Percentiles rank a stretch among this genome's conserved stretches.
Evolutionary conservation across 1,140 invertebrate species (phyloP).

Genomic region (Aporrectodea caliginosa): DNA sequence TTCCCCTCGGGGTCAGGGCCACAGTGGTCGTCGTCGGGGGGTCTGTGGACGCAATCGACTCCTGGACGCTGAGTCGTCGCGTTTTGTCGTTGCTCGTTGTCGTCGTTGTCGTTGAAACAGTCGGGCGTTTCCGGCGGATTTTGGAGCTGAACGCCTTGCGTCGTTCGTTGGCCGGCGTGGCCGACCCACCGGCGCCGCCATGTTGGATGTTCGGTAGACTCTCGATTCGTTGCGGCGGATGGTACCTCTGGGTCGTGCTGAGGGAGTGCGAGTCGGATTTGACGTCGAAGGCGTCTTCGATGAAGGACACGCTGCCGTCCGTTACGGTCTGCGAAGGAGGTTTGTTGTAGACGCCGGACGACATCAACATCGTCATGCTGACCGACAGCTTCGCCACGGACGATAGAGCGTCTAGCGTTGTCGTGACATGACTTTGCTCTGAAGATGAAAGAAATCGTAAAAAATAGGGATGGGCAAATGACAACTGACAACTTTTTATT

Average conservation of each 20-base stretch:
- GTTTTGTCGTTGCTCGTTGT: no score
- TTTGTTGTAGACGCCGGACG: slow-evolving; percentile 25
- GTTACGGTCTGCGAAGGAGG: not conserved
- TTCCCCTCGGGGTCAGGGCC: no score
- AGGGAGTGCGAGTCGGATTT: not conserved
- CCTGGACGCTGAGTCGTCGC: not conserved
- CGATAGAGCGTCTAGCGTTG: slow-evolving; percentile 29
- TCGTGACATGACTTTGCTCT: slow-evolving; percentile 26
- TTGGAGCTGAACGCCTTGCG: not conserved
- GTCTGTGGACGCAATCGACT: not conserved
- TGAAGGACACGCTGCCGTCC: not conserved
- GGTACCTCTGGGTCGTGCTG: not conserved
- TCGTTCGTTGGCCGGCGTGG: not conserved
- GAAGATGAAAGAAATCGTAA: no score
- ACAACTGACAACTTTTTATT: no score
- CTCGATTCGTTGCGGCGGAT: not conserved
- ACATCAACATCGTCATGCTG: slow-evolving; percentile 34
- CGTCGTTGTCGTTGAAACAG: not conserved
- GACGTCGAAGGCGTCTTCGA: not conserved
- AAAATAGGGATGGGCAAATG: no score
- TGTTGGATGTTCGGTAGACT: not conserved
- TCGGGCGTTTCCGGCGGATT: not conserved
- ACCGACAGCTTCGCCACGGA: slow-evolving; percentile 33
- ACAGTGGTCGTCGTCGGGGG: not conserved
- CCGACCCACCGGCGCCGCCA: no score